Conservation (phyloP, 2,888 invertebrate species). For the Torymus texanus region DNA sequence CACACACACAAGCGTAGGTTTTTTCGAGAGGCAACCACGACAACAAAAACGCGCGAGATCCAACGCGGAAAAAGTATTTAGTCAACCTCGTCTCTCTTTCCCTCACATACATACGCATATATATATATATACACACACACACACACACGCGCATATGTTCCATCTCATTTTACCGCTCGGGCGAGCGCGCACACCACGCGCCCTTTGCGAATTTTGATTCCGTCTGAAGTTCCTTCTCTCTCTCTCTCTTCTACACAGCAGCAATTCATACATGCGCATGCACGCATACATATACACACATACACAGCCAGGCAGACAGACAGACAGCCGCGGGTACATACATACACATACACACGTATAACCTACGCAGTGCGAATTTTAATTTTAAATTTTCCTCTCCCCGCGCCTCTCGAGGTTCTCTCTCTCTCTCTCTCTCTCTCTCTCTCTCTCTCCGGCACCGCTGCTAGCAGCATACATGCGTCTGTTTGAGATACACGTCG, state of each 20-base stretch:
- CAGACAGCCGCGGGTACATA: conserved; percentile 13
- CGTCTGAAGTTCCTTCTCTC: conserved; percentile 5
- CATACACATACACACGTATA: not conserved
- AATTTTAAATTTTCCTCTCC: conserved; percentile 45
- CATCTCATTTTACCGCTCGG: conserved; percentile 21
- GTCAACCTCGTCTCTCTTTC: too few species aligned
- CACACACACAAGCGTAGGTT: too few species aligned
- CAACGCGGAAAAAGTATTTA: not conserved
- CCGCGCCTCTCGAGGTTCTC: not conserved
- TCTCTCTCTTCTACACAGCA: not conserved
- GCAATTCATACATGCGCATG: not conserved
- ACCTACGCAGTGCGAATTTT: conserved; percentile 28
- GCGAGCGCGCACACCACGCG: not conserved
- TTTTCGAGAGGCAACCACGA: too few species aligned
- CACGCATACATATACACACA: not conserved
- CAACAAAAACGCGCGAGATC: too few species aligned
- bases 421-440: not conserved
- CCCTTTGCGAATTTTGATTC: conserved; percentile 44
- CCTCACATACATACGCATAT: too few species aligned
- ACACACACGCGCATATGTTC: not conserved
- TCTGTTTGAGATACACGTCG: not conserved
- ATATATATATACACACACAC: too few species aligned
- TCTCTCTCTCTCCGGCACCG: not conserved
- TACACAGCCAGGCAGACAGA: conserved; percentile 22
- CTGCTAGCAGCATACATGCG: not conserved